These are phyloP conservation scores for Fragum fragum DNA, from an alignment of 2,888 invertebrate genomes.

Conservation along the genomic window DNA sequence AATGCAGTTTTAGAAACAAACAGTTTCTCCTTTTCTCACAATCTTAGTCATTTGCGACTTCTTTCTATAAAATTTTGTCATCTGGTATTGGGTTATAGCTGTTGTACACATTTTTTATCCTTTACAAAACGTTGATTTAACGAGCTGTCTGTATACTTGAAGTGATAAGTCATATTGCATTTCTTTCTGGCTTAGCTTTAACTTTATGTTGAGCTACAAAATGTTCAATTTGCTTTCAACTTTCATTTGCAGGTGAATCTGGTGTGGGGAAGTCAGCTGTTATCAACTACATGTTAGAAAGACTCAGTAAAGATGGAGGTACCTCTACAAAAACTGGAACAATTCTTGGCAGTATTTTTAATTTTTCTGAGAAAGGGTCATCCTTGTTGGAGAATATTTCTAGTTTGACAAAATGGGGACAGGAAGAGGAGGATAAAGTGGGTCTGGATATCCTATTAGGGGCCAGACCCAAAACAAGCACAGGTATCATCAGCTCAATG, in stretches of 20 bases:
- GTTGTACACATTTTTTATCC: no score
- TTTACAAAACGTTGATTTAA: no score
- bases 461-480: constrained; percentile 61
- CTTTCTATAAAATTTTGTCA: no score
- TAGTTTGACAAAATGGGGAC: constrained; percentile 80
- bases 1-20: no score
- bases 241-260: constrained; percentile 81
- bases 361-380: constrained; percentile 84
- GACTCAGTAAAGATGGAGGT: constrained; percentile 82
- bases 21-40: no score
- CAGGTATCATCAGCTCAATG: constrained; percentile 80
- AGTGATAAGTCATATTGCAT: no score
- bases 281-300: constrained; percentile 83
- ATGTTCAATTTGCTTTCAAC: no score
- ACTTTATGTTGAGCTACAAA: no score
- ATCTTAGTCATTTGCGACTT: no score
- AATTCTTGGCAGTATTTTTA: constrained; percentile 84
- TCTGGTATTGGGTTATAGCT: no score
- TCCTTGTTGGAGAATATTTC: constrained; percentile 84
- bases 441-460: constrained; percentile 79
- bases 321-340: constrained; percentile 81
- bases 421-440: constrained; percentile 73
- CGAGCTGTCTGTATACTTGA: no score
- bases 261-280: constrained; percentile 86
- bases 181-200: no score